A percentile compares a stretch with the other conserved stretches of the same genome.
phyloP scores from a whole-genome alignment of 2,888 invertebrate genomes.

The Glaucopsyche alexis region DNA sequence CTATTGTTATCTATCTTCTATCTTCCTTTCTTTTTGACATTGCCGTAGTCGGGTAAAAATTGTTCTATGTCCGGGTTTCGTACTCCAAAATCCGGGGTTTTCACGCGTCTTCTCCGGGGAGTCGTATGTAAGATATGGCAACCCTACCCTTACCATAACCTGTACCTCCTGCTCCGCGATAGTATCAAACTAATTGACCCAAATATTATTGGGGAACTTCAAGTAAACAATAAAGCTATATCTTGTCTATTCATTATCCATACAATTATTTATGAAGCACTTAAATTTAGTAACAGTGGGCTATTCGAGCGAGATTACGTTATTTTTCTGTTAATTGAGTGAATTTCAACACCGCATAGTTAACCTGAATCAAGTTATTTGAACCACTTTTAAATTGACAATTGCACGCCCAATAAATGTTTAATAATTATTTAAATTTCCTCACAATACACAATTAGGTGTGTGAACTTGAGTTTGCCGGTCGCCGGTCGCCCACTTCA shows the following conservation, averaged over 20 bases:
- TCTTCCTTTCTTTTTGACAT: too few species aligned
- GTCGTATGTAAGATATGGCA: too few species aligned
- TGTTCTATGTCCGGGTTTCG: too few species aligned
- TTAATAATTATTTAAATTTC: slow-evolving; percentile 19
- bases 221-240: background rate
- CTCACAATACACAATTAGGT: slow-evolving; percentile 16
- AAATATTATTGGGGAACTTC: too few species aligned
- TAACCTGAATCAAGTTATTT: slow-evolving; percentile 25
- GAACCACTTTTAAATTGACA: slow-evolving; percentile 27
- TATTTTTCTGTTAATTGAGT: slow-evolving; percentile 17
- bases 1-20: too few species aligned
- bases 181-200: too few species aligned
- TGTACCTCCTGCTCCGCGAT: too few species aligned
- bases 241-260: background rate
- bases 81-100: too few species aligned
- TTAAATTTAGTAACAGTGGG: background rate
- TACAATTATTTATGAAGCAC: background rate
- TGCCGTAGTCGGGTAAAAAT: too few species aligned
- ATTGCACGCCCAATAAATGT: slow-evolving; percentile 20
- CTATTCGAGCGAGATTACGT: slow-evolving; percentile 15
- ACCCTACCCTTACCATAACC: too few species aligned
- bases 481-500: background rate
- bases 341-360: slow-evolving; percentile 27
- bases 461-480: background rate
- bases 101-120: too few species aligned